A percentile compares a stretch with the other conserved stretches of the same genome.
Conservation (phyloP, 2,113 vertebrate genomes). For the Forbesichthys papilliferus region DNA sequence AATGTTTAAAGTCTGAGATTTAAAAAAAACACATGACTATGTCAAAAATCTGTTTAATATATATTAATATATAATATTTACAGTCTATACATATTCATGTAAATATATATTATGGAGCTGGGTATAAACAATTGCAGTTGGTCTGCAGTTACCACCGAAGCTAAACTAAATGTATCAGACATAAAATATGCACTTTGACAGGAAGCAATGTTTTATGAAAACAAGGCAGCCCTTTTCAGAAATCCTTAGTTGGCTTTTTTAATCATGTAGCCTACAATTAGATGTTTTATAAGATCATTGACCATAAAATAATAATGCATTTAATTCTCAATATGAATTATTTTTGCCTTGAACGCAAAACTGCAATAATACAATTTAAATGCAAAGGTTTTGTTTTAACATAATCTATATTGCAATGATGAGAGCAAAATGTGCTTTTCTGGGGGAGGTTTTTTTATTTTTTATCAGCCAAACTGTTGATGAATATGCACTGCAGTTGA, state of each 20-base stretch:
- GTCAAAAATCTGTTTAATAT: constrained; percentile 66
- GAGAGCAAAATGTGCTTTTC: constrained; percentile 5
- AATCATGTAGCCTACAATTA: constrained; percentile 23
- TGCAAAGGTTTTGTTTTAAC: constrained; percentile 12
- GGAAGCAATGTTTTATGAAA: constrained; percentile 44
- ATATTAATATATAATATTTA: constrained; percentile 21
- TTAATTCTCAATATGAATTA: constrained; percentile 12
- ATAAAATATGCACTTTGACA: constrained; percentile 80
- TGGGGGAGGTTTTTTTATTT: constrained; percentile 33
- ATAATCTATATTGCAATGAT: constrained; percentile 18
- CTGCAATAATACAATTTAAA: constrained; percentile 53
- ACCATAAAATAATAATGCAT: constrained; percentile 41
- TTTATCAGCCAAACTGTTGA: constrained; percentile 59
- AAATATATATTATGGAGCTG: constrained; percentile 61
- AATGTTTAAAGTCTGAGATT: constrained; percentile 36
- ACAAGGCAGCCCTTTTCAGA: constrained; percentile 24
- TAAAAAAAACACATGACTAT: constrained; percentile 46
- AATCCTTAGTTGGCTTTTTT: constrained; percentile 34
- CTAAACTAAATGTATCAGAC: constrained; percentile 26
- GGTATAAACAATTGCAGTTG: constrained; percentile 50
- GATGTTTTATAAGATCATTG: constrained; percentile 31
- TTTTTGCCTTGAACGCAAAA: constrained; percentile 20
- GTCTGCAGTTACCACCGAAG: constrained; percentile 45
- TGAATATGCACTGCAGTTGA: constrained; percentile 55
- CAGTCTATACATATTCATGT: constrained; percentile 50